Percentiles rank a stretch among this genome's conserved stretches.
phyloP scores from a whole-genome alignment of 2,113 vertebrate species.

The Chloropsis cyanopogon region DNA sequence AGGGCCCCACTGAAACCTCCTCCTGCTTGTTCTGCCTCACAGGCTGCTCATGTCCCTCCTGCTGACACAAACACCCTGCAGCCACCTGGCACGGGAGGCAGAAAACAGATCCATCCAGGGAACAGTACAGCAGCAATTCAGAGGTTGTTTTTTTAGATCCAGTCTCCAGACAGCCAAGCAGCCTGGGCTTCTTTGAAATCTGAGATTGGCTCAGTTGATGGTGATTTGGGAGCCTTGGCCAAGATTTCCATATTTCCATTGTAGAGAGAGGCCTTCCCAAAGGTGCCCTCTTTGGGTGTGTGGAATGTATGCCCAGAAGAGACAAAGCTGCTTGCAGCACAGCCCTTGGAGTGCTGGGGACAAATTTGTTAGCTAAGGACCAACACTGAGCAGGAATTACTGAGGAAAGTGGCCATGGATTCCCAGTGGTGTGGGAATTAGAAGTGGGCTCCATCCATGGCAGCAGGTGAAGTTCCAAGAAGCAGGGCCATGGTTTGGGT shows the following conservation, averaged over 20 bases:
- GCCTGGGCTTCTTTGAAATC: not conserved
- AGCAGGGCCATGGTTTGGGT: not conserved
- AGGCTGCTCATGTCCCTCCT: not conserved
- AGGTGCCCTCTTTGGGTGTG: not conserved
- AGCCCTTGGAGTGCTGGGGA: no score
- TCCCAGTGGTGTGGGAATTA: not conserved
- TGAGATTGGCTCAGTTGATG: not conserved
- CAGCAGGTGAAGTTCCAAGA: not conserved
- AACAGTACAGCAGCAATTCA: not conserved
- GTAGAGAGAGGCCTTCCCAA: not conserved
- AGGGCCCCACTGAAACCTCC: not conserved
- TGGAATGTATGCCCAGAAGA: not conserved
- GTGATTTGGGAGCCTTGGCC: not conserved
- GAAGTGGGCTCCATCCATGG: not conserved
- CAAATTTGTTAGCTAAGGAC: not conserved
- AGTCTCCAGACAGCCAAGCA: not conserved
- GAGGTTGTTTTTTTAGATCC: not conserved
- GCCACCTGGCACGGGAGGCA: not conserved
- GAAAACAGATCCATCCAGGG: not conserved
- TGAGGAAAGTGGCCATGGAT: not conserved
- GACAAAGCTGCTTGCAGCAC: not conserved
- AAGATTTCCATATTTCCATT: not conserved
- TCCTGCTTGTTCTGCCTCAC: not conserved
- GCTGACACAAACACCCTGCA: not conserved
- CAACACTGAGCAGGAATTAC: not conserved